Evolutionary conservation across 2,888 invertebrate species (phyloP).

Genomic region (Aquatica leii): DNA sequence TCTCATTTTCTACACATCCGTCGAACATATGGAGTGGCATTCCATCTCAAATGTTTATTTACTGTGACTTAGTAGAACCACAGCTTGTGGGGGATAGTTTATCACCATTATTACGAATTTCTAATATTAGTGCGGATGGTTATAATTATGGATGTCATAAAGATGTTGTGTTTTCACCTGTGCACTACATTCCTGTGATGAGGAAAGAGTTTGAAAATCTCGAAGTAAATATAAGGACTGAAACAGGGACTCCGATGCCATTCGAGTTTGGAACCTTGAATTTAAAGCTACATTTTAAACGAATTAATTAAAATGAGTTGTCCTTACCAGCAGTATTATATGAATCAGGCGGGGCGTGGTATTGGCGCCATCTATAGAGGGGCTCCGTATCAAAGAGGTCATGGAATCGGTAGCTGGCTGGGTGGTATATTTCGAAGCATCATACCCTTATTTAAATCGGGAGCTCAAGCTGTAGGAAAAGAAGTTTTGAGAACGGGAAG

Average conservation of each 20-base stretch:
- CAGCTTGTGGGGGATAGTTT: slow-evolving; percentile 8
- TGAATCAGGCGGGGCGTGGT: slow-evolving; percentile 12
- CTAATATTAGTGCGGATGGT: not conserved
- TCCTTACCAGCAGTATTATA: slow-evolving; percentile 20
- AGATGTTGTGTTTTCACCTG: slow-evolving; percentile 1
- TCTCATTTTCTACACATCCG: not conserved
- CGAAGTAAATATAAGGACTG: slow-evolving; percentile 1
- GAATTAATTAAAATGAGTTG: not conserved
- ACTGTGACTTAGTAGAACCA: slow-evolving; percentile 4
- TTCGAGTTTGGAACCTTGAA: slow-evolving; percentile 20
- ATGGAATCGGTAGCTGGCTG: slow-evolving; percentile 7
- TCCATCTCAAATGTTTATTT: slow-evolving; percentile 10
- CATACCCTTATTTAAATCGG: slow-evolving; percentile 16
- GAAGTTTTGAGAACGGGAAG: slow-evolving; percentile 9
- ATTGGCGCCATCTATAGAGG: slow-evolving; percentile 17
- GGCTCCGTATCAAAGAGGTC: slow-evolving; percentile 12
- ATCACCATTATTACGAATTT: slow-evolving; percentile 6
- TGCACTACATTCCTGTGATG: slow-evolving; percentile 15
- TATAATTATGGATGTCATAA: slow-evolving; percentile 5
- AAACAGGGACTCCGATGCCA: not conserved
- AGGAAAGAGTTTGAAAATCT: slow-evolving; percentile 15
- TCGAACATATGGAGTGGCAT: not conserved
- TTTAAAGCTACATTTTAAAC: slow-evolving; percentile 14
- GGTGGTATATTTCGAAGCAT: slow-evolving; percentile 19
- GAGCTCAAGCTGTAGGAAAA: slow-evolving; percentile 11